Percentiles rank a stretch among this genome's conserved stretches.
Conservation (phyloP, 2,113 vertebrate genomes). For the Upupa epops region DNA sequence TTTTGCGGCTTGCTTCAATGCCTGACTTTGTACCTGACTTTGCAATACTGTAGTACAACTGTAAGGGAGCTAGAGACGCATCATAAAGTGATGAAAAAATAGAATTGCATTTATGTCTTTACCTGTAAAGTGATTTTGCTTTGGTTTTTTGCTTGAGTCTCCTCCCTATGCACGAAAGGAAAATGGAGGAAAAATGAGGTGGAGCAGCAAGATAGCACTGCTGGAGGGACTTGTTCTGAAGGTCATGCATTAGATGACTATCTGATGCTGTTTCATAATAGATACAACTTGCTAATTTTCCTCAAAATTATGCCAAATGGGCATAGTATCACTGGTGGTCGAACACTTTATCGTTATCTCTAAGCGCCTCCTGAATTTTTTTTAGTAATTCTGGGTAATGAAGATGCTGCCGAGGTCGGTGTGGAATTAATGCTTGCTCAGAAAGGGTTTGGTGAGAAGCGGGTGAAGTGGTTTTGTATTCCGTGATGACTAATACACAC, state of each 20-base stretch:
- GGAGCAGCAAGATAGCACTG: background rate
- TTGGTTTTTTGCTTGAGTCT: background rate
- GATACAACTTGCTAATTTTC: background rate
- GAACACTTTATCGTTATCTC: background rate
- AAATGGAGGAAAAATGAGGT: background rate
- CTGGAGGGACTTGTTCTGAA: constrained; percentile 34
- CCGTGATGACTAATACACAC: background rate
- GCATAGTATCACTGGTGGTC: background rate
- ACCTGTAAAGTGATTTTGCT: background rate
- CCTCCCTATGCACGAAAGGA: background rate
- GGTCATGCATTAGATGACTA: background rate
- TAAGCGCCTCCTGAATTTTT: background rate
- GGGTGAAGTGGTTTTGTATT: background rate
- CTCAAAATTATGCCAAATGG: background rate
- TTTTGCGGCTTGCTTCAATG: background rate
- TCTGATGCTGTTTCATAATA: background rate
- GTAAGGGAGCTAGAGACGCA: background rate
- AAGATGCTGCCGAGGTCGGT: background rate
- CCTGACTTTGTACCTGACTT: background rate
- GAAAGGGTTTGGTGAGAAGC: background rate
- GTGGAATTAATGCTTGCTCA: background rate
- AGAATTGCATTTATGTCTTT: background rate
- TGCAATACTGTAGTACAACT: background rate
- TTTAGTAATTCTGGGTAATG: background rate
- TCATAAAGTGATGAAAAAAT: background rate